phyloP scores from a whole-genome alignment of 1,140 invertebrate species.

The Drosophila nasuta region DNA sequence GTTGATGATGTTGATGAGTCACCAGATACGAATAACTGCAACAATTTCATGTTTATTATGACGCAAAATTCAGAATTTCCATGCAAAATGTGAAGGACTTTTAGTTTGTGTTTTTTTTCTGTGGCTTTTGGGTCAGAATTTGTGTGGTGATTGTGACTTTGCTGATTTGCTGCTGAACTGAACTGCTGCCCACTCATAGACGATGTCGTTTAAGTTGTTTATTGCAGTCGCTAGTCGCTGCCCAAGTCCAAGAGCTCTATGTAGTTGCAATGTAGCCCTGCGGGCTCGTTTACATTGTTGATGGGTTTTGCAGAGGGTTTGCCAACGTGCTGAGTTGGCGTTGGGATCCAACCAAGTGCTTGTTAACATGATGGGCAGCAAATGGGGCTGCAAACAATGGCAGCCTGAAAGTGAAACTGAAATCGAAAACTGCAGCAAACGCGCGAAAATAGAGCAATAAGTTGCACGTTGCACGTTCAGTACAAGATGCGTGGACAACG shows the following conservation, averaged over 20 bases:
- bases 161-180: constrained; percentile 41
- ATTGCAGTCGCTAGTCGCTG: constrained; percentile 27
- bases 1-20: constrained; percentile 31
- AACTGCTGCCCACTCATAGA: constrained; percentile 39
- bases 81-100: constrained; percentile 6
- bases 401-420: constrained; percentile 77
- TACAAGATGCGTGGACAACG: constrained; percentile 64
- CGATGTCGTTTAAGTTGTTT: constrained; percentile 71
- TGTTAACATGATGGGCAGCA: constrained; percentile 77
- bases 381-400: constrained; percentile 49
- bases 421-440: constrained; percentile 66
- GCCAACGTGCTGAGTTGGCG: constrained; percentile 39
- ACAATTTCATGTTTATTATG: constrained; percentile 29
- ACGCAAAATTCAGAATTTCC: constrained; percentile 42
- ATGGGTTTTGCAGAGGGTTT: constrained; percentile 39
- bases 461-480: constrained; percentile 45
- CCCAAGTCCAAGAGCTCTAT: neutral
- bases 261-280: neutral
- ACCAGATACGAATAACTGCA: constrained; percentile 10
- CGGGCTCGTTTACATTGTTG: constrained; percentile 69
- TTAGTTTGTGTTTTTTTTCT: neutral
- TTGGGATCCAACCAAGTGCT: constrained; percentile 37
- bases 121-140: constrained; percentile 13
- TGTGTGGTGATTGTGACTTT: constrained; percentile 16
- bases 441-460: constrained; percentile 79